Conservation (phyloP, 2,113 vertebrate species). For the Crotophaga sulcirostris region DNA sequence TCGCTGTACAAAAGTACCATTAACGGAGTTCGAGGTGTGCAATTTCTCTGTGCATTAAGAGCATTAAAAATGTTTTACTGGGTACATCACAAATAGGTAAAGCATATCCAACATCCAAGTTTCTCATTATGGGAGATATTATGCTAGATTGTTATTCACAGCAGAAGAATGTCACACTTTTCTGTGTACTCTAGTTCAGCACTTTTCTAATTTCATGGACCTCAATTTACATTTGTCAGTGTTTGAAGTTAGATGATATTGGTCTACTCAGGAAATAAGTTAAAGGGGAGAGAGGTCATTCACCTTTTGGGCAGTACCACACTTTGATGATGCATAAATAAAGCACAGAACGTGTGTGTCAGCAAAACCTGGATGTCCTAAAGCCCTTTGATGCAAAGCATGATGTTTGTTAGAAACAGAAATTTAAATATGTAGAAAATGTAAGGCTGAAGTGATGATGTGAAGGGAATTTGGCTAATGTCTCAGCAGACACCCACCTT, state of each 20-base stretch:
- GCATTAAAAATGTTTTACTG: not conserved
- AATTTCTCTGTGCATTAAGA: not conserved
- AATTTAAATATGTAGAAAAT: slow-evolving; percentile 45
- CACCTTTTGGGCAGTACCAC: slow-evolving; percentile 48
- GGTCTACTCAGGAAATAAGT: slow-evolving; percentile 51
- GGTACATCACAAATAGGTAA: slow-evolving; percentile 40
- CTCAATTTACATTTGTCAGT: slow-evolving; percentile 71
- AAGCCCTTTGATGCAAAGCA: slow-evolving; percentile 31
- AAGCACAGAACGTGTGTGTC: not conserved
- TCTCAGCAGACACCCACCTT: slow-evolving; percentile 7
- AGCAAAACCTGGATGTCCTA: slow-evolving; percentile 40
- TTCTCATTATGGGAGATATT: slow-evolving; percentile 12
- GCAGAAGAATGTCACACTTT: slow-evolving; percentile 48
- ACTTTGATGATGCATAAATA: slow-evolving; percentile 65
- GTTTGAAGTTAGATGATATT: slow-evolving; percentile 53
- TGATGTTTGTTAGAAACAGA: slow-evolving; percentile 35
- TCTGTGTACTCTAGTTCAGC: slow-evolving; percentile 59
- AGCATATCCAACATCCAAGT: not conserved
- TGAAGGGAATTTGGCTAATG: not conserved
- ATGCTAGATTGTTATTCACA: slow-evolving; percentile 57
- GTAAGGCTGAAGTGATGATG: not conserved
- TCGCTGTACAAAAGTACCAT: slow-evolving; percentile 12
- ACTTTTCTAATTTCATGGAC: slow-evolving; percentile 65
- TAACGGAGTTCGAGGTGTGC: not conserved
- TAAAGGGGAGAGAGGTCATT: slow-evolving; percentile 21